phyloP scores from a whole-genome alignment of 2,888 invertebrate species.

The Frankliniella intonsa region DNA sequence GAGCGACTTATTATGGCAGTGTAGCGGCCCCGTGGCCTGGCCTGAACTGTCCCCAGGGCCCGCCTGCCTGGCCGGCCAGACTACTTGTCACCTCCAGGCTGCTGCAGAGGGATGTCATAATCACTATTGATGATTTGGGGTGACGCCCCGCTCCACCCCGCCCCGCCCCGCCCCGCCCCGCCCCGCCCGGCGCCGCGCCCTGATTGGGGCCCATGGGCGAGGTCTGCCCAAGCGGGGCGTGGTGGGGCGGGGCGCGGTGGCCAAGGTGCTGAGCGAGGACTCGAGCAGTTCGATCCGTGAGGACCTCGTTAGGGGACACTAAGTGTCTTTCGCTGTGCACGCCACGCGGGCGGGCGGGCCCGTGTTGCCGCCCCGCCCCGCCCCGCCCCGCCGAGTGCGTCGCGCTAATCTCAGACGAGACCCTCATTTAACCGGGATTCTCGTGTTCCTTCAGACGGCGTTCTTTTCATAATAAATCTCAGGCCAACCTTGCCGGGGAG shows the following conservation, averaged over 20 bases:
- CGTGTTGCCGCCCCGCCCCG: background rate
- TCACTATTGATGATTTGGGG: conserved; percentile 19
- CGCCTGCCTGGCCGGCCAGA: background rate
- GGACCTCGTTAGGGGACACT: background rate
- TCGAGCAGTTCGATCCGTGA: background rate
- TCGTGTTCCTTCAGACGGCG: background rate
- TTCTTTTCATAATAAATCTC: conserved; percentile 24
- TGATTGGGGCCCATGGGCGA: background rate
- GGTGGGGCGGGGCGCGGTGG: too few relatives aligned
- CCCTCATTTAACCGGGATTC: conserved; percentile 15
- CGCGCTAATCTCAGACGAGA: background rate
- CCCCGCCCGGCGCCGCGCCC: background rate
- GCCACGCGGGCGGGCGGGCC: background rate
- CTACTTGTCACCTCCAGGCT: background rate
- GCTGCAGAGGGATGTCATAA: background rate
- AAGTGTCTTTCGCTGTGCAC: background rate
- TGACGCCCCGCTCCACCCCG: background rate
- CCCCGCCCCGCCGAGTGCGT: background rate
- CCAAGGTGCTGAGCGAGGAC: background rate
- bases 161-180: background rate
- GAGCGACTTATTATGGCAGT: background rate
- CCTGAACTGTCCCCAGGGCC: too few relatives aligned
- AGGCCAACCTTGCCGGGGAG: background rate
- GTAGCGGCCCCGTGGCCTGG: background rate
- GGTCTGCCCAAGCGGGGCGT: too few relatives aligned